A percentile compares a stretch with the other conserved stretches of the same genome.
Evolutionary conservation across 2,888 invertebrate species (phyloP).

Genomic region (Noctua pronuba): DNA sequence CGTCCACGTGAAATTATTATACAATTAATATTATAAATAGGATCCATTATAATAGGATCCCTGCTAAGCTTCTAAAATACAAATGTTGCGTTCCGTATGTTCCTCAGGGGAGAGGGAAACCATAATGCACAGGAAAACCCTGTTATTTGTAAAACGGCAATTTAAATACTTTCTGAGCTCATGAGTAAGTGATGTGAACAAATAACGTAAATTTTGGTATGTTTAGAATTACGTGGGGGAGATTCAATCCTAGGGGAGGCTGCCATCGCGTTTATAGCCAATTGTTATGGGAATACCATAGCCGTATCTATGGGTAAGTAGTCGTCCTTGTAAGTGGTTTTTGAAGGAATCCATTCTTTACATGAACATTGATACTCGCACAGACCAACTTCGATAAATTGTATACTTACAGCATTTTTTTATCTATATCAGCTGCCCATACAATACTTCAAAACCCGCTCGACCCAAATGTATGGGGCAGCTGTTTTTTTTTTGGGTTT

Average conservation of each 20-base stretch:
- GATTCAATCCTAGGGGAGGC: conserved; percentile 72
- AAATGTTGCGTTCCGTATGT: conserved; percentile 35
- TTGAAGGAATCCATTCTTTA: background rate
- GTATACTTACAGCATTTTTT: background rate
- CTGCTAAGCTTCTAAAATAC: conserved; percentile 19
- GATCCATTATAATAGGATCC: background rate
- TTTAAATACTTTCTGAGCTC: conserved; percentile 72
- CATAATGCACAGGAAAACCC: conserved; percentile 49
- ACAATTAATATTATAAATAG: background rate
- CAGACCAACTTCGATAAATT: background rate
- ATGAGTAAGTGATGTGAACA: conserved; percentile 71
- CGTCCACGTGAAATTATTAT: no score
- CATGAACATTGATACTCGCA: background rate
- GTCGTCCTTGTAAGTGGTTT: background rate
- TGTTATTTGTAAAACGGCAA: conserved; percentile 71
- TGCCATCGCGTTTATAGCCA: conserved; percentile 48
- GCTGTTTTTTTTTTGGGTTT: background rate
- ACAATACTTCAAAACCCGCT: background rate
- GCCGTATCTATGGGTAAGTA: background rate
- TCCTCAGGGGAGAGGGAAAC: conserved; percentile 20
- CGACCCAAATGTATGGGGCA: background rate
- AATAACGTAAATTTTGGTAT: conserved; percentile 75
- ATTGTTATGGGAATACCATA: conserved; percentile 37
- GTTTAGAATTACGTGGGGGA: conserved; percentile 71
- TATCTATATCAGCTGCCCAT: background rate